phyloP scores from a whole-genome alignment of 1,140 invertebrate species.

The Eubasilissa regina region DNA sequence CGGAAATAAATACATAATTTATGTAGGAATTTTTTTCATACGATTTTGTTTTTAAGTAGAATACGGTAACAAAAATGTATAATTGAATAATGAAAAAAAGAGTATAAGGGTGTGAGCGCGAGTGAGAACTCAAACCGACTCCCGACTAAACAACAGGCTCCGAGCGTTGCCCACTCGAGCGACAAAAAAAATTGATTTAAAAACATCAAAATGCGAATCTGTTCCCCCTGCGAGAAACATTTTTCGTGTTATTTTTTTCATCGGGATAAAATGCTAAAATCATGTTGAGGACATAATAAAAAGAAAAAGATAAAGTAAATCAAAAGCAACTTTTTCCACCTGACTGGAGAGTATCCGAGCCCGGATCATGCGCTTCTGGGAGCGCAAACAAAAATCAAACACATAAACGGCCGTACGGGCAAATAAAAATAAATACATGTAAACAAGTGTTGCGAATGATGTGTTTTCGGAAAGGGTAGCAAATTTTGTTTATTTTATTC shows the following conservation, averaged over 20 bases:
- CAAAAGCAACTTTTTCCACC: constrained; percentile 59
- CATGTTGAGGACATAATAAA: constrained; percentile 43
- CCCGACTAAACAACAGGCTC: no score
- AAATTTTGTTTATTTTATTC: constrained; percentile 30
- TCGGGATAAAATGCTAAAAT: constrained; percentile 44
- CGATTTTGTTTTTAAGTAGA: no score
- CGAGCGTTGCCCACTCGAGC: no score
- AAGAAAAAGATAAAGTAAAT: constrained; percentile 56
- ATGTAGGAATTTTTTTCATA: no score
- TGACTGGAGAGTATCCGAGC: constrained; percentile 53
- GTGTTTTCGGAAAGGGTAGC: constrained; percentile 34
- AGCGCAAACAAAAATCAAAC: constrained; percentile 58
- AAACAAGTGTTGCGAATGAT: constrained; percentile 50
- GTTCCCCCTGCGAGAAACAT: no score
- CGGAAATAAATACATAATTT: no score
- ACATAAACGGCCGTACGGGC: constrained; percentile 53
- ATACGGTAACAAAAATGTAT: no score
- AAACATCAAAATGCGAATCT: no score
- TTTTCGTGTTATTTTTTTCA: background rate
- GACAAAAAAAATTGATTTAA: no score
- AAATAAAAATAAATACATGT: constrained; percentile 52
- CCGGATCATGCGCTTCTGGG: constrained; percentile 50
- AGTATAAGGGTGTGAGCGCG: no score
- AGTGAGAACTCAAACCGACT: no score
- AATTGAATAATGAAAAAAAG: no score